A percentile compares a stretch with the other conserved stretches of the same genome.
phyloP scores from a whole-genome alignment of 2,113 vertebrate genomes.

The Takifugu flavidus region DNA sequence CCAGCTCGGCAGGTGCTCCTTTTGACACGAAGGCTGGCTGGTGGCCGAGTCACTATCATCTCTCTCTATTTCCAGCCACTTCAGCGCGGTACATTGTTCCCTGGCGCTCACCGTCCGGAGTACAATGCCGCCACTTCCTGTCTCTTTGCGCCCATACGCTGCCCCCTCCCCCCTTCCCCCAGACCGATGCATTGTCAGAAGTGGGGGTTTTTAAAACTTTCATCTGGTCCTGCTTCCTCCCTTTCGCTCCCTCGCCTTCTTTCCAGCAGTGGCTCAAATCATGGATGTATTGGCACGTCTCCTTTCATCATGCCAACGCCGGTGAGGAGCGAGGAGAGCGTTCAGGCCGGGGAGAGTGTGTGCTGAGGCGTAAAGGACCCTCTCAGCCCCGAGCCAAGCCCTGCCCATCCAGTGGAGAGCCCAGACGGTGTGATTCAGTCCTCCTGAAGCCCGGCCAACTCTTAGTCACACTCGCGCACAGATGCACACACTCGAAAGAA shows the following conservation, averaged over 20 bases:
- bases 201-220: slow-evolving; percentile 32
- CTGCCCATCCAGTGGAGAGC: slow-evolving; percentile 65
- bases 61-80: slow-evolving; percentile 67
- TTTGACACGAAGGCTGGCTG: slow-evolving; percentile 68
- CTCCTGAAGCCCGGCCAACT: slow-evolving; percentile 70
- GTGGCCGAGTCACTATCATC: slow-evolving; percentile 66
- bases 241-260: slow-evolving; percentile 23
- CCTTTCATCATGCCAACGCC: slow-evolving; percentile 54
- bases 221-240: slow-evolving; percentile 25
- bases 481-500: slow-evolving; percentile 48
- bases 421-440: slow-evolving; percentile 76
- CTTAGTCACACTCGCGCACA: slow-evolving; percentile 45
- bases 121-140: slow-evolving; percentile 39
- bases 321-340: slow-evolving; percentile 56
- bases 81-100: slow-evolving; percentile 59
- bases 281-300: slow-evolving; percentile 60
- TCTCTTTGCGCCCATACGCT: slow-evolving; percentile 23
- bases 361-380: slow-evolving; percentile 74
- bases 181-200: slow-evolving; percentile 12
- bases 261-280: slow-evolving; percentile 43
- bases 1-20: slow-evolving; percentile 56
- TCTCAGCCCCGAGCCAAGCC: slow-evolving; percentile 72
- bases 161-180: not conserved
- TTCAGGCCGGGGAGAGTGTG: slow-evolving; percentile 54
- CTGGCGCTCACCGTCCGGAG: slow-evolving; percentile 35